These are phyloP conservation scores for Operophtera brumata DNA, from an alignment of 2,888 invertebrate genomes.

Conservation along the genomic window DNA sequence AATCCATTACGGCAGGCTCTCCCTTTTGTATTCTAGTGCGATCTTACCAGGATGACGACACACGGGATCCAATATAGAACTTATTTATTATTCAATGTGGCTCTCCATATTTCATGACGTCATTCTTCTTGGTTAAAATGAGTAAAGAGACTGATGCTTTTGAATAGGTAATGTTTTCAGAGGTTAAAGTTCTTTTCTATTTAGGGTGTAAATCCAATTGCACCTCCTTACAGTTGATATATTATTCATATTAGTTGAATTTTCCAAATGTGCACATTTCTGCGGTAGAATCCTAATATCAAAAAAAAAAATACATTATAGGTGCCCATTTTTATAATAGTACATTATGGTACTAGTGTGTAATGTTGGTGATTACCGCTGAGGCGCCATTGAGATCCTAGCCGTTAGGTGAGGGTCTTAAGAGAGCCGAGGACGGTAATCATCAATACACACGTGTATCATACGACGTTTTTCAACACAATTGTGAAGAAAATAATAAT, in stretches of 20 bases:
- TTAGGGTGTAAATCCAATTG: slow-evolving; percentile 2
- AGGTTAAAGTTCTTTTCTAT: slow-evolving; percentile 1
- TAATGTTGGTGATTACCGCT: too few species aligned
- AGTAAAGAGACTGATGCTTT: slow-evolving; percentile 38
- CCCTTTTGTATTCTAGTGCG: slow-evolving; percentile 45
- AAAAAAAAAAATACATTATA: too few species aligned
- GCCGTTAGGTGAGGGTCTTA: too few species aligned
- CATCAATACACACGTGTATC: too few species aligned
- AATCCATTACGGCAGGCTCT: slow-evolving; percentile 49
- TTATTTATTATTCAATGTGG: slow-evolving; percentile 63
- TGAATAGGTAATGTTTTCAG: slow-evolving; percentile 24
- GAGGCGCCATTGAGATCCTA: too few species aligned
- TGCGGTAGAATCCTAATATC: too few species aligned
- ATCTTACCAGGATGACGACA: slow-evolving; percentile 43
- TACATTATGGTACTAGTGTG: too few species aligned
- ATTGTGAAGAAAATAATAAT: too few species aligned
- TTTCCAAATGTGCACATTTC: not conserved
- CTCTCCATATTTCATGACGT: slow-evolving; percentile 55
- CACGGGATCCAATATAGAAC: slow-evolving; percentile 54
- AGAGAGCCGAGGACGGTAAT: too few species aligned
- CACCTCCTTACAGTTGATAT: not conserved
- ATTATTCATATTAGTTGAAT: too few species aligned
- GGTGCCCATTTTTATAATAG: too few species aligned
- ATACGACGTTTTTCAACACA: too few species aligned
- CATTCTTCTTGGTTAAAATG: slow-evolving; percentile 51